Evolutionary conservation across 2,797 vertebrate species (phyloP), one percentile per base, ranked within the genome.

Genomic region (Amphiprion clarkii): DNA sequence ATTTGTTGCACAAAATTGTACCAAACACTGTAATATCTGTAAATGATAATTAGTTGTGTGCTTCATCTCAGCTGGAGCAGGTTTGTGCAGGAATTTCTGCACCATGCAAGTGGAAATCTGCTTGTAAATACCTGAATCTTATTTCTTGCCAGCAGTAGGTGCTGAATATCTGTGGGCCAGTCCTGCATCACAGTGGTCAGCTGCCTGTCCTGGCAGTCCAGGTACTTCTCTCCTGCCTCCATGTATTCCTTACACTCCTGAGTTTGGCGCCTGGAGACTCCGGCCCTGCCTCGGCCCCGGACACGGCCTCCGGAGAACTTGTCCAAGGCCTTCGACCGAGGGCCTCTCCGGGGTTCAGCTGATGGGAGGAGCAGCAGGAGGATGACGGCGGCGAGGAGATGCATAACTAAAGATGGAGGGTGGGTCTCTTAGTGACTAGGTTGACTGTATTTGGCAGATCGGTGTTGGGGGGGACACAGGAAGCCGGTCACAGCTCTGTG

Each of bases 121-220:
- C 13, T 25, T 21, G 9, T 8, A 67, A 51, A 19, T 78, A 96
- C 95, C 76, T 95, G 95, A 84, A 99, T 96, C 73, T 91, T 96
- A 82, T 99, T 99, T 86, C 95, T 96, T 19, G 96, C 96, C 81
- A 99, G 87, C n/a, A 98, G 92, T 91, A 99, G 96, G 80, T 99
- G 98, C 71, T 97, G 92, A 80, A 96, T 93, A 63, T 99, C 97
- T 74, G 94, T 95, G 71, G 97, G 97, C 98, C 97, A 98, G 81
- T 94, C 93, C 53, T 93, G 88, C 81, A 94, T 91, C 78, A 99
- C 93, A 23, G 93, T 93, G 65, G 94, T 96, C 83, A 99, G 87
- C 77, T 96, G 96, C 76, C 92, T 95, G 87, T 98, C 97, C 92
- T 98, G 97, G 77, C 98, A 99, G 85, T 99, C 97, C 85, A 99